Evolutionary conservation across 2,797 vertebrate genomes (phyloP).

Genomic region (Leptoclinus maculatus): DNA sequence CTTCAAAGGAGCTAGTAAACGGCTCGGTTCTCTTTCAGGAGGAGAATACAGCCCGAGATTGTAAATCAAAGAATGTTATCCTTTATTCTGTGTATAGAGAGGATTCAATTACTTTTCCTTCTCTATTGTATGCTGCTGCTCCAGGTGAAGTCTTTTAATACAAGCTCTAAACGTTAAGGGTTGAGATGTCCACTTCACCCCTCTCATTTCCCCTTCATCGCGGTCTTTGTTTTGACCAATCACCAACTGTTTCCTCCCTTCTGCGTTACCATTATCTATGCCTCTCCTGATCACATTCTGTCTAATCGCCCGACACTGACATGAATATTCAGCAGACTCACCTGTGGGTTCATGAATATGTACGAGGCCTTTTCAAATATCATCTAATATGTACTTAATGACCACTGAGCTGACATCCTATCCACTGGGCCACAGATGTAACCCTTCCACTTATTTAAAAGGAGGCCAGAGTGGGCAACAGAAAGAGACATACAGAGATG

Average conservation of each 20-base stretch:
- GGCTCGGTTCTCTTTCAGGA: conserved; percentile 40
- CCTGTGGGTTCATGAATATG: conserved; percentile 73
- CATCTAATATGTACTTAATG: conserved; percentile 55
- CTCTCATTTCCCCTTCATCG: conserved; percentile 28
- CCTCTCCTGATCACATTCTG: conserved; percentile 62
- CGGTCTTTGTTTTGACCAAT: conserved; percentile 44
- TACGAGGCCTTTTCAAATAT: conserved; percentile 60
- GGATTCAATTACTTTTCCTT: conserved; percentile 40
- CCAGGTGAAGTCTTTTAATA: conserved; percentile 55
- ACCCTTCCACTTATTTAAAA: conserved; percentile 47
- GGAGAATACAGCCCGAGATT: conserved; percentile 33
- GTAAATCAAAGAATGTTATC: conserved; percentile 55
- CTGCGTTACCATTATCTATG: conserved; percentile 18
- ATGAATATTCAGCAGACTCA: conserved; percentile 74
- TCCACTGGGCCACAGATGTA: conserved; percentile 45
- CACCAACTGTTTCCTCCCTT: conserved; percentile 17
- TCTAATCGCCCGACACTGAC: conserved; percentile 61
- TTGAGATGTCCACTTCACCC: conserved; percentile 19
- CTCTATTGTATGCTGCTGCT: conserved; percentile 25
- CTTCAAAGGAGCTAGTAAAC: conserved; percentile 66
- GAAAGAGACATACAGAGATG: conserved; percentile 23
- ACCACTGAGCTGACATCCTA: conserved; percentile 57
- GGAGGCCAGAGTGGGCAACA: conserved; percentile 14
- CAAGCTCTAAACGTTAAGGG: conserved; percentile 14
- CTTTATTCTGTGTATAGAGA: conserved; percentile 55